Base-by-base conservation (phyloP, 2,797 vertebrate genomes). In the Urosaurus nigricauda region DNA sequence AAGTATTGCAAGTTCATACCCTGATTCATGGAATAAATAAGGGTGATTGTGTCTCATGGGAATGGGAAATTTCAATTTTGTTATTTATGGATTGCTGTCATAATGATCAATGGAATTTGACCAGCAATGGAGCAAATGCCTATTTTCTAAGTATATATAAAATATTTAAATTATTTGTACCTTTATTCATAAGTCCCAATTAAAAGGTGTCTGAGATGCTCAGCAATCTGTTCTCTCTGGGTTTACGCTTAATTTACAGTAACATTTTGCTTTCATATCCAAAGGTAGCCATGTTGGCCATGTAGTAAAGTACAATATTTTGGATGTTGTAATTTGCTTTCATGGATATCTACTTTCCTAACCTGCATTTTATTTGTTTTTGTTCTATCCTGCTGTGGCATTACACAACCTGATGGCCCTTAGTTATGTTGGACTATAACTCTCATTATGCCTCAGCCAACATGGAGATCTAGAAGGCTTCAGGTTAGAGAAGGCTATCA, bases 71-170 rank as follows among this genome's bases (percentile, higher is more conserved):
- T 29, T 68, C 65, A 32, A 32, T 68, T 68, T 68, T 68, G 29
- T 68, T 68, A 68, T 12, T 32, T 9, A 68, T 29, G 32, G 9
- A 68, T 68, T 68, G 16, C 29, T 68, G 11, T 32, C 29, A 51
- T 77, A 79, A 37, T 83, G 14, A 79, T 40, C 29, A 77, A 7
- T 87, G 88, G 60, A 83, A 90, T 77, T 91, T 71, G 26, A 86
- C 80, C 35, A 29, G 26, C 90, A 19, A 29, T 74, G 58, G 92
- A 93, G 88, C 16, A 79, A 89, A 21, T 35, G 79, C 87, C 86
- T 87, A 26, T 90, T 90, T 92, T 93, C 83, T 79, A 91, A 91
- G 60, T 90, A 89, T 89, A 86, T 88, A 75, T 65, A 60, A 60
- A 24, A n/a, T 26, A 74, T 73, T n/a, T 63, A 65, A 2, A 65